A percentile compares a stretch with the other conserved stretches of the same genome.
phyloP scores from a whole-genome alignment of 2,888 invertebrate species.

The Cecidostiba fungosa region DNA sequence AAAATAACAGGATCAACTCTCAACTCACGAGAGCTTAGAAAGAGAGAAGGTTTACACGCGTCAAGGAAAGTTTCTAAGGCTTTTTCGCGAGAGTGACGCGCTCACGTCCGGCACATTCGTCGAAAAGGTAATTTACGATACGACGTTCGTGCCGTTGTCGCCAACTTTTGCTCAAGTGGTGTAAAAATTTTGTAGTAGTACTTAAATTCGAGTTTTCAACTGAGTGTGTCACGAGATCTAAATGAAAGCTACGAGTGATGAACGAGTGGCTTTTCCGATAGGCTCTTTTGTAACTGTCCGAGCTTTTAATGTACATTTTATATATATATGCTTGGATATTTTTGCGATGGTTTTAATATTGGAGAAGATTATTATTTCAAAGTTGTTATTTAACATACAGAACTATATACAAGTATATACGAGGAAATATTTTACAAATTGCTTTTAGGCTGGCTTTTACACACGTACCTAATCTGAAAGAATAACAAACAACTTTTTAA shows the following conservation, averaged over 20 bases:
- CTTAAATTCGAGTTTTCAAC: slow-evolving; percentile 23
- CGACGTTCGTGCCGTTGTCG: slow-evolving; percentile 20
- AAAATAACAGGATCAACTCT: no score
- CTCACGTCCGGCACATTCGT: slow-evolving; percentile 45
- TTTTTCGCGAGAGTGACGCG: slow-evolving; percentile 30
- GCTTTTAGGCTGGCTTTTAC: no score
- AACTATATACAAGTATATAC: no score
- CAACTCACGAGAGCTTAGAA: no score
- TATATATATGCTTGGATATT: not conserved
- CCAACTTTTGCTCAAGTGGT: slow-evolving; percentile 44
- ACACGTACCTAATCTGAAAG: no score
- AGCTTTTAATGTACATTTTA: not conserved
- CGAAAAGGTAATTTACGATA: slow-evolving; percentile 45
- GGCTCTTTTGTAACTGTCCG: slow-evolving; percentile 4
- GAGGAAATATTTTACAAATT: no score
- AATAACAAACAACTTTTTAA: no score
- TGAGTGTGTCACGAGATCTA: not conserved
- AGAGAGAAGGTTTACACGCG: no score
- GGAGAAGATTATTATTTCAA: no score
- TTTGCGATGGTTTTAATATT: not conserved
- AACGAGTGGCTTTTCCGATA: not conserved
- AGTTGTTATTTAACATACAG: no score
- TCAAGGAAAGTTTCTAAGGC: slow-evolving; percentile 26
- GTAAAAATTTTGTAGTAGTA: slow-evolving; percentile 29
- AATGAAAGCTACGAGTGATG: slow-evolving; percentile 3